Percentiles rank a stretch among this genome's conserved stretches.
phyloP scores from a whole-genome alignment of 2,888 invertebrate genomes.

The Drosophila maculinotata region DNA sequence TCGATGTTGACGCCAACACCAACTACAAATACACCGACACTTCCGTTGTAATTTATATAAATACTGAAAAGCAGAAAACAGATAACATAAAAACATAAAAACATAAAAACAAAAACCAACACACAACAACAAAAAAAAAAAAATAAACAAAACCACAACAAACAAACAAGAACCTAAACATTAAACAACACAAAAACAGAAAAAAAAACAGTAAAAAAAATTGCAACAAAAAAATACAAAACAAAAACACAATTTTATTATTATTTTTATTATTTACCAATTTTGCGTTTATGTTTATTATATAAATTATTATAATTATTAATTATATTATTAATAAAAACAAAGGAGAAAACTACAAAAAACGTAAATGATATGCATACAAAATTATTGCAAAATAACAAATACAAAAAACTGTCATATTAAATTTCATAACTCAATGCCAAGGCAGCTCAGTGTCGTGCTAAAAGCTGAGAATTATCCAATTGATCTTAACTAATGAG shows the following conservation, averaged over 20 bases:
- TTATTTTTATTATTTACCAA: slow-evolving; percentile 84
- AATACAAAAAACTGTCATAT: slow-evolving; percentile 43
- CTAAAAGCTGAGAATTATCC: slow-evolving; percentile 39
- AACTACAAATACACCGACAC: slow-evolving; percentile 86
- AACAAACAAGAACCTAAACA: slow-evolving; percentile 27
- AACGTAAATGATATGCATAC: slow-evolving; percentile 56
- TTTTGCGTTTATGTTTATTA: slow-evolving; percentile 83
- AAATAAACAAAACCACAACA: slow-evolving; percentile 9
- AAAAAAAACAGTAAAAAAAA: slow-evolving; percentile 60
- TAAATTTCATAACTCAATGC: slow-evolving; percentile 40
- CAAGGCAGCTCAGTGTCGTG: slow-evolving; percentile 47
- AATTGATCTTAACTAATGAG: slow-evolving; percentile 62
- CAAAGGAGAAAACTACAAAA: slow-evolving; percentile 56
- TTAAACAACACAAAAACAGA: slow-evolving; percentile 38
- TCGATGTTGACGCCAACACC: slow-evolving; percentile 86
- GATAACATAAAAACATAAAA: slow-evolving; percentile 21
- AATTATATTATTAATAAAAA: slow-evolving; percentile 80
- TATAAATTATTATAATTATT: slow-evolving; percentile 84
- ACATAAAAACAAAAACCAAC: slow-evolving; percentile 18
- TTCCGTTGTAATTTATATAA: slow-evolving; percentile 85
- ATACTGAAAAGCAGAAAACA: slow-evolving; percentile 36
- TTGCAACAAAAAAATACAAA: slow-evolving; percentile 57
- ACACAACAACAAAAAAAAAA: slow-evolving; percentile 21
- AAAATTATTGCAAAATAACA: slow-evolving; percentile 45
- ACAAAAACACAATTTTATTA: slow-evolving; percentile 69